Evolutionary conservation across 2,888 invertebrate species (phyloP).

Genomic region (Ametastegia equiseti): DNA sequence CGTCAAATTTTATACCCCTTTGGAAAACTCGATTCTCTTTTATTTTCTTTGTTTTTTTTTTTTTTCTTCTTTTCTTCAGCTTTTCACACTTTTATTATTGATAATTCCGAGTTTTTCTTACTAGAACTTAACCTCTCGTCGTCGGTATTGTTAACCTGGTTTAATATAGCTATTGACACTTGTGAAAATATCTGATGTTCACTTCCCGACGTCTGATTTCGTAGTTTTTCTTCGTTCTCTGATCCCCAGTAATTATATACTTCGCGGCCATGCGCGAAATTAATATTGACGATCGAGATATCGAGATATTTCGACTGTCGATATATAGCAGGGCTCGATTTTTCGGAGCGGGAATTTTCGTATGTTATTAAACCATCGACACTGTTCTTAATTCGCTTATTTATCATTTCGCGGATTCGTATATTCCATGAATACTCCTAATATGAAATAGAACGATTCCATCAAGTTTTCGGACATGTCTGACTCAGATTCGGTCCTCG

Average conservation of each 20-base stretch:
- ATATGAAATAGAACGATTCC: background rate
- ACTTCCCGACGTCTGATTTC: background rate
- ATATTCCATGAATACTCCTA: background rate
- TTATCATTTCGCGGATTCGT: background rate
- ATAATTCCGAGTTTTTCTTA: background rate
- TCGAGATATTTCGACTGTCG: background rate
- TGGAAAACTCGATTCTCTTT: constrained; percentile 30
- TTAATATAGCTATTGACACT: too few species aligned
- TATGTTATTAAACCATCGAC: background rate
- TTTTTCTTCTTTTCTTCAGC: background rate
- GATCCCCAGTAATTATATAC: too few species aligned
- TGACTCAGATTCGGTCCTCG: background rate
- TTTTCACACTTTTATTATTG: background rate
- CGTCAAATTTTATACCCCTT: constrained; percentile 50
- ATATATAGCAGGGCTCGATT: background rate
- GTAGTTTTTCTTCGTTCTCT: background rate
- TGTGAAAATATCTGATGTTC: background rate
- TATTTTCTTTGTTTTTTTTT: background rate
- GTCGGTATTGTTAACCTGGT: background rate
- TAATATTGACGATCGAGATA: too few species aligned
- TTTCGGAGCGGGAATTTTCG: background rate
- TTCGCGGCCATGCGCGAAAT: background rate
- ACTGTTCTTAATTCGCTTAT: background rate
- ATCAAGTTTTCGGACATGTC: background rate
- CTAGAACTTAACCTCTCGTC: background rate